Base-by-base conservation (phyloP, 2,888 invertebrate genomes). In the Chrysolina oricalcia region DNA sequence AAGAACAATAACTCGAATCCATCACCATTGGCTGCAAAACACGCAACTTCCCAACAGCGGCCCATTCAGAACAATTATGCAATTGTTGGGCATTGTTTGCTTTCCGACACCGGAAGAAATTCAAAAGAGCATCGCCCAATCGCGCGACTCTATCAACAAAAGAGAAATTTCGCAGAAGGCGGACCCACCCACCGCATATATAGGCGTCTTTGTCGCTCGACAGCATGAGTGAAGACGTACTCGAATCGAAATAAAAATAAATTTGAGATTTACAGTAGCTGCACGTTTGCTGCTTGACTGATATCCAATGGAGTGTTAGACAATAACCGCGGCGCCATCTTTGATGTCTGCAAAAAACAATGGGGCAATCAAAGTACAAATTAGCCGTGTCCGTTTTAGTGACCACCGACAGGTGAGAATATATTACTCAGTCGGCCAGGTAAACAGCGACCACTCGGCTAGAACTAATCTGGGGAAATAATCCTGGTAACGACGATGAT, bases 371-470 rank as follows among this genome's bases (percentile, higher is more conserved):
- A 76, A 75, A 70, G 80, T 82, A 84, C 83, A 85, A 84, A 85
- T 85, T 83, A 85, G 81, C 82, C 84, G 85, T 85, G 83, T 83
- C 84, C 79, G 81, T 79, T 78, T 80, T 78, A 80, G 82, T 83
- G 78, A 75, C 83, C 83, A 82, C 81, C 83, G 83, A 82, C 84
- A 84, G 85, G 85, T 85, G 85, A 82, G 84, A 85, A 84, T 83
- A 83, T 82, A 83, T 81, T 81, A 80, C 81, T 83, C 74, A 80
- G 81, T 82, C 80, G 80, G 79, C 77, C 83, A 78, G 80, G 82
- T 83, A 83, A 84, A 83, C 78, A 81, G 81, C 77, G 80, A 73
- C 72, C 81, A 81, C 78, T 82, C 80, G 74, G 74, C 80, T 81
- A 80, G 81, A 83, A 83, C 83, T 82, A 83, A 83, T 83, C 80